Percentiles rank a stretch among this genome's conserved stretches.
phyloP scores from a whole-genome alignment of 2,797 vertebrate genomes.

The Aulostomus chinensis region DNA sequence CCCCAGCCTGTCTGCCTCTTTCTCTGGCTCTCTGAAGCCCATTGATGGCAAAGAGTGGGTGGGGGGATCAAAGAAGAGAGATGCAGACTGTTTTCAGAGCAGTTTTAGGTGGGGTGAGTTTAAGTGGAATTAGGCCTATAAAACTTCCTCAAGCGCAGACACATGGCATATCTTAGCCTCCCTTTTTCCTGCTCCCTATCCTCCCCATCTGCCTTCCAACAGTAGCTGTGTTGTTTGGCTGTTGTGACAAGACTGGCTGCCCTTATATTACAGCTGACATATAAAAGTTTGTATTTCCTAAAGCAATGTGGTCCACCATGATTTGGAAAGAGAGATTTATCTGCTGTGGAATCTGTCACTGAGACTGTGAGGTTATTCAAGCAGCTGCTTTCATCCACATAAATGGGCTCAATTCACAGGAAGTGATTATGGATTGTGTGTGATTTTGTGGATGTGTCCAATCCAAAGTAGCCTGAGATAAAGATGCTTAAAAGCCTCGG shows the following conservation, averaged over 20 bases:
- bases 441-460: conserved; percentile 13
- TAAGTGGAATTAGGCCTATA: conserved; percentile 67
- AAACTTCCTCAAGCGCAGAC: conserved; percentile 50
- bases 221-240: conserved; percentile 61
- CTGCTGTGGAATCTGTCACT: conserved; percentile 61
- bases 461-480: conserved; percentile 1
- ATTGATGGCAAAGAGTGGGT: conserved; percentile 65
- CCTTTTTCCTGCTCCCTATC: conserved; percentile 62
- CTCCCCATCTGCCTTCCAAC: conserved; percentile 71
- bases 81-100: conserved; percentile 59
- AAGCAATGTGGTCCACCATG: conserved; percentile 43
- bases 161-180: conserved; percentile 39
- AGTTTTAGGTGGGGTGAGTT: conserved; percentile 47
- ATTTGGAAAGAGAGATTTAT: conserved; percentile 68
- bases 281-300: conserved; percentile 66
- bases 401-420: conserved; percentile 35
- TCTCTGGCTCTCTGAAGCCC: conserved; percentile 54
- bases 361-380: conserved; percentile 63
- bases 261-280: conserved; percentile 60
- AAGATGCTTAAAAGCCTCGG: too few relatives aligned
- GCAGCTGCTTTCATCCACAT: conserved; percentile 49
- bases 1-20: conserved; percentile 39
- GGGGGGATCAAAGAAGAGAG: conserved; percentile 56
- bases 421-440: conserved; percentile 37
- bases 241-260: conserved; percentile 53